Conservation (phyloP, 2,888 invertebrate genomes). For the Philaethria dido region DNA sequence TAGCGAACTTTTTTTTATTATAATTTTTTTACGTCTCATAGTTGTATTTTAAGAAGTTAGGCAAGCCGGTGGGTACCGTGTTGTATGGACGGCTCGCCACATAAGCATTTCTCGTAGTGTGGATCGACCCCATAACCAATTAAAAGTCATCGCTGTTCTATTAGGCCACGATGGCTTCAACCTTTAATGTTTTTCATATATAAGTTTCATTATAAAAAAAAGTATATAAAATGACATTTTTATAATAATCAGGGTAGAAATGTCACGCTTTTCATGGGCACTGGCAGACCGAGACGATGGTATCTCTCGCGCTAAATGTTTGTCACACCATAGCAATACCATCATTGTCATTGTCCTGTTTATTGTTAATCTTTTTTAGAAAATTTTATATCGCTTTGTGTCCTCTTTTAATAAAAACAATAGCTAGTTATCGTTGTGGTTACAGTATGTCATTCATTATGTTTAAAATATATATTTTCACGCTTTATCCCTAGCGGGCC, state of each 20-base stretch:
- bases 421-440: slow-evolving; percentile 5
- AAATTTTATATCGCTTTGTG: slow-evolving; percentile 6
- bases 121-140: no score
- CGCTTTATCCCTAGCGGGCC: no score
- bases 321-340: slow-evolving; percentile 35
- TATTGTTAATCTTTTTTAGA: background rate
- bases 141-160: no score
- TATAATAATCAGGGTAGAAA: slow-evolving; percentile 23
- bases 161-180: no score
- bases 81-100: no score
- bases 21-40: no score
- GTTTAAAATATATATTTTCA: background rate
- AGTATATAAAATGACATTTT: slow-evolving; percentile 16
- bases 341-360: slow-evolving; percentile 29
- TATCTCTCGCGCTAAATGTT: slow-evolving; percentile 62
- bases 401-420: slow-evolving; percentile 5
- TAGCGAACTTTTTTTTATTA: no score
- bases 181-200: no score
- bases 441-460: background rate
- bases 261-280: slow-evolving; percentile 73
- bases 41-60: no score
- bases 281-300: slow-evolving; percentile 73
- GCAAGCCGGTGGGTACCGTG: no score
- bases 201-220: background rate
- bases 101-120: no score